Conservation (phyloP, 2,888 invertebrate species). For the Tetropium fuscum region DNA sequence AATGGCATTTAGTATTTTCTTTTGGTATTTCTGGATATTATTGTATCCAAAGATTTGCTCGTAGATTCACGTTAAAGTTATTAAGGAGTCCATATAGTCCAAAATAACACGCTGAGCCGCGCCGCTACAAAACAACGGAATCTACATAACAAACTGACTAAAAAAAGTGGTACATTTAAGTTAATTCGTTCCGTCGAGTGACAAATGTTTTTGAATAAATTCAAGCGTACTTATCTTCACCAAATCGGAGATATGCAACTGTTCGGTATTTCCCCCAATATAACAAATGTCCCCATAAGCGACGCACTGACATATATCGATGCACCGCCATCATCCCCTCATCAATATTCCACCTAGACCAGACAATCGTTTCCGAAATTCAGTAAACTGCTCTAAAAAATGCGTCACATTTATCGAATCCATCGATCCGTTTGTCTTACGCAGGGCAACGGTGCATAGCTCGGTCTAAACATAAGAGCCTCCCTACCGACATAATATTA, state of each 20-base stretch:
- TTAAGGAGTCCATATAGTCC: no score
- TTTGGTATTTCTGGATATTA: no score
- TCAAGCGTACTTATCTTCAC: slow-evolving; percentile 2
- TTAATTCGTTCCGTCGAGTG: slow-evolving; percentile 3
- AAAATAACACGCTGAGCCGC: no score
- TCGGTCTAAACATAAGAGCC: neutral
- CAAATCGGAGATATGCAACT: slow-evolving; percentile 18
- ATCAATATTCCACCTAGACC: slow-evolving; percentile 21
- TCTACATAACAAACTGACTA: no score
- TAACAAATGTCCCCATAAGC: slow-evolving; percentile 17
- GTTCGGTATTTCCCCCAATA: slow-evolving; percentile 19
- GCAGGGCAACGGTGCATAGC: neutral
- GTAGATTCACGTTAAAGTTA: no score
- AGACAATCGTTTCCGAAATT: slow-evolving; percentile 25
- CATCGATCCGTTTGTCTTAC: slow-evolving; percentile 20
- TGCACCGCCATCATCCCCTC: slow-evolving; percentile 21
- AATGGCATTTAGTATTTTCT: no score
- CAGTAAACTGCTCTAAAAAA: slow-evolving; percentile 19
- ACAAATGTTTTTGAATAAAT: slow-evolving; percentile 7
- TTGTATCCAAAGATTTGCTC: no score
- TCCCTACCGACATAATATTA: slow-evolving; percentile 8
- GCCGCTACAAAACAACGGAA: no score
- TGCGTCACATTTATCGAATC: slow-evolving; percentile 23
- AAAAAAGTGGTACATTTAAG: no score
- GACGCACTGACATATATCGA: slow-evolving; percentile 22